A percentile compares a stretch with the other conserved stretches of the same genome.
Conservation (phyloP, 37 sponge, comb jelly and placozoan species). For the Aplysina aerophoba region DNA sequence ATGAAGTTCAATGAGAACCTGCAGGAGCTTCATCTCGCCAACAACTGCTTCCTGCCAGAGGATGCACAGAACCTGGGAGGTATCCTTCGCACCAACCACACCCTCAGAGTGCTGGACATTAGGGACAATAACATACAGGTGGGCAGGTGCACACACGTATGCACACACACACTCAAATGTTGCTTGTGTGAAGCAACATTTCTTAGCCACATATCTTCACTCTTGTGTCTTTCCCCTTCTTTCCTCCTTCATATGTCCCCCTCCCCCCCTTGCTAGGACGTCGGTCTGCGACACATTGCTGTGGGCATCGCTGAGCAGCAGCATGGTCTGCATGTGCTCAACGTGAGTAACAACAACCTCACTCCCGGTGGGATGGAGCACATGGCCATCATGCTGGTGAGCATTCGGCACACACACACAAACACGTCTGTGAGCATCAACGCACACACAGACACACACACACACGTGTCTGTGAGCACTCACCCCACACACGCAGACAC, state of each 20-base stretch:
- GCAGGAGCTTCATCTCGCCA: constrained; percentile 73
- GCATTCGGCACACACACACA: constrained; percentile 5
- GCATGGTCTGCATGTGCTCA: constrained; percentile 64
- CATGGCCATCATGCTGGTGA: constrained; percentile 83
- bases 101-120: constrained; percentile 75
- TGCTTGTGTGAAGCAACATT: not conserved
- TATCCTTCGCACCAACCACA: constrained; percentile 79
- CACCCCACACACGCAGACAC: not conserved
- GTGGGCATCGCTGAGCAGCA: constrained; percentile 83
- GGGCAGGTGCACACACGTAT: not conserved
- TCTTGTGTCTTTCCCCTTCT: not conserved
- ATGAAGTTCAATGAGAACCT: constrained; percentile 90
- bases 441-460: too few species aligned
- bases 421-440: too few species aligned
- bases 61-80: constrained; percentile 80
- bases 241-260: not conserved
- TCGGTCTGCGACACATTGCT: constrained; percentile 75
- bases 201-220: not conserved
- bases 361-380: constrained; percentile 74
- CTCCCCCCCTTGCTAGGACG: constrained; percentile 41
- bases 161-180: not conserved
- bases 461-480: too few species aligned
- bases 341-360: constrained; percentile 69
- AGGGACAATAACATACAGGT: constrained; percentile 86
- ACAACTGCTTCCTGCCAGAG: constrained; percentile 78